Evolutionary conservation across 2,888 invertebrate species (phyloP).

Genomic region (Eupithecia abbreviata): DNA sequence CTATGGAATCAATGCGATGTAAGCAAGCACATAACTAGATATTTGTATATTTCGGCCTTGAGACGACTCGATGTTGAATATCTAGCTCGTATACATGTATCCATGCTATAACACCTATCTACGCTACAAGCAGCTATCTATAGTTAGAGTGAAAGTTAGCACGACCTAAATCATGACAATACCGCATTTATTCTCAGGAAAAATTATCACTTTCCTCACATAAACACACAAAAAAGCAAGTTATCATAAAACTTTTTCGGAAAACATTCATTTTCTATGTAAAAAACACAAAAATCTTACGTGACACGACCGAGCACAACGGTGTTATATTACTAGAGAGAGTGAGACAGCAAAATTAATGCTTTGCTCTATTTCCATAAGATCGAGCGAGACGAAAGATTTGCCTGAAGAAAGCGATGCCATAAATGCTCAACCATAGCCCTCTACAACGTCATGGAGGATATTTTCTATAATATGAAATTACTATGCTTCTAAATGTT

Average conservation of each 20-base stretch:
- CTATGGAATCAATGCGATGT: slow-evolving; percentile 40
- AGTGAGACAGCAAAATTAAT: slow-evolving; percentile 75
- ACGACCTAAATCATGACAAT: slow-evolving; percentile 73
- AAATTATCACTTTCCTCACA: slow-evolving; percentile 56
- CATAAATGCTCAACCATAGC: slow-evolving; percentile 77
- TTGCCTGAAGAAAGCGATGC: slow-evolving; percentile 81
- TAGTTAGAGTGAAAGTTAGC: slow-evolving; percentile 83
- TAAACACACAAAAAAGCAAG: slow-evolving; percentile 57
- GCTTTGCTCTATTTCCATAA: slow-evolving; percentile 69
- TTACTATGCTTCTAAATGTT: slow-evolving; percentile 35
- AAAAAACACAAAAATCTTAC: slow-evolving; percentile 82
- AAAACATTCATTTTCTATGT: slow-evolving; percentile 67
- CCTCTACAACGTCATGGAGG: slow-evolving; percentile 65
- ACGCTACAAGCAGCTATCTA: slow-evolving; percentile 71
- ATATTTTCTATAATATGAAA: slow-evolving; percentile 56
- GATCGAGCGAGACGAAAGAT: slow-evolving; percentile 74
- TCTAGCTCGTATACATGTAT: slow-evolving; percentile 72
- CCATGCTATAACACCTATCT: slow-evolving; percentile 66
- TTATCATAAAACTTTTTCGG: slow-evolving; percentile 60
- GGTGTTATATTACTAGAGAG: slow-evolving; percentile 84
- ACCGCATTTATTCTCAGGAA: slow-evolving; percentile 48
- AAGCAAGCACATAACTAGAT: slow-evolving; percentile 62
- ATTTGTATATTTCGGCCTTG: slow-evolving; percentile 83
- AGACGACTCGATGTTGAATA: slow-evolving; percentile 81
- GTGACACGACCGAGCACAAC: slow-evolving; percentile 84